Base-by-base conservation (phyloP, 2,888 invertebrate genomes). In the Oegoconia quadripuncta region DNA sequence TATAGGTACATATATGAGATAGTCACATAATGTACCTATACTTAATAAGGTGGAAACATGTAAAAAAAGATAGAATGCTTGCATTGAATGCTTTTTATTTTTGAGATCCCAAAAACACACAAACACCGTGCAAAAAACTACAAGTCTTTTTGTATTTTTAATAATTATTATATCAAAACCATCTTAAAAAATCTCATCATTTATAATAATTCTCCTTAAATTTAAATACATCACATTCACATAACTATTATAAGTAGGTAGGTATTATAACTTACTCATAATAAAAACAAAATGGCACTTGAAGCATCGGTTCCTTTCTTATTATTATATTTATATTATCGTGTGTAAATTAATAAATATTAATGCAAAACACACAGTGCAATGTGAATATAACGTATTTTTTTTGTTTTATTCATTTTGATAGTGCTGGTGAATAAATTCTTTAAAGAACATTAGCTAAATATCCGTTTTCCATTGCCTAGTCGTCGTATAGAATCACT, bases 21-120 rank as follows among this genome's bases (percentile, higher is more conserved):
- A n/a, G n/a, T n/a, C n/a, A n/a, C n/a, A n/a, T n/a, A n/a, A n/a
- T n/a, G n/a, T n/a, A n/a, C n/a, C n/a, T n/a, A n/a, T n/a, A n/a
- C n/a, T n/a, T n/a, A n/a, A n/a, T n/a, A n/a, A n/a, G n/a, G n/a
- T n/a, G n/a, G n/a, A n/a, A n/a, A n/a, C n/a, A n/a, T n/a, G n/a
- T n/a, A n/a, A n/a, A n/a, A n/a, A n/a, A n/a, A n/a, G n/a, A n/a
- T 33, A 27, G 41, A 31, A 39, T 11, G 25, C 37, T 35, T 73
- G 72, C 75, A 77, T 65, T 73, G 70, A 75, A 74, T 77, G 79
- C 66, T 74, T 81, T 66, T 80, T 83, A 80, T 86, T 87, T 83
- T 82, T 83, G 87, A 86, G 86, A 88, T 87, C 86, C 80, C 87
- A 87, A 88, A 87, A 87, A 88, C 84, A 83, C 84, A 76, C 79